Percentiles rank a stretch among this genome's conserved stretches.
phyloP scores from a whole-genome alignment of 2,113 vertebrate genomes.

The Sebastes schlegelii region DNA sequence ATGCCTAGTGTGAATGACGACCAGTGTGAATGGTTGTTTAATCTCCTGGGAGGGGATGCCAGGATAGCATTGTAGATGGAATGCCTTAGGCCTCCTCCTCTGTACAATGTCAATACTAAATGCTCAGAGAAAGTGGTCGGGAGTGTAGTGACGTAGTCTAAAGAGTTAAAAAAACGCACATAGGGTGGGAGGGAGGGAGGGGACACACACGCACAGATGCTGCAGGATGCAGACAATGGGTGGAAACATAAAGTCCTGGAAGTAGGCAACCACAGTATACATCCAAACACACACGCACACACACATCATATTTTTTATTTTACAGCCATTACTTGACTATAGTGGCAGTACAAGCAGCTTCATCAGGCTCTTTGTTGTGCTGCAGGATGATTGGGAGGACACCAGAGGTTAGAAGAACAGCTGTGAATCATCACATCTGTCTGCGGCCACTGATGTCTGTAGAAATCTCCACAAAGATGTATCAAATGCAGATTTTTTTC shows the following conservation, averaged over 20 bases:
- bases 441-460: slow-evolving; percentile 9
- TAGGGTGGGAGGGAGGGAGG: too few species aligned
- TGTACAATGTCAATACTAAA: too few species aligned
- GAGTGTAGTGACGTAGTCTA: too few species aligned
- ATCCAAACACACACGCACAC: slow-evolving; percentile 4
- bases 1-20: too few species aligned
- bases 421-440: slow-evolving; percentile 27
- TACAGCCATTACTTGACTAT: not conserved
- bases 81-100: too few species aligned
- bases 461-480: not conserved
- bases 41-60: too few species aligned
- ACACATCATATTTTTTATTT: slow-evolving; percentile 11
- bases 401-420: slow-evolving; percentile 35
- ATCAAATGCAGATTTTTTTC: not conserved
- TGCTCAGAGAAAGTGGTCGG: too few species aligned
- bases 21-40: too few species aligned
- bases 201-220: not conserved
- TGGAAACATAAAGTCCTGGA: not conserved
- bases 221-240: not conserved
- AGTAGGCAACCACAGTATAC: not conserved
- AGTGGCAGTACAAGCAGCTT: not conserved
- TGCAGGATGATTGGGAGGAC: slow-evolving; percentile 28
- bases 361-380: slow-evolving; percentile 34
- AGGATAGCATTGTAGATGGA: too few species aligned
- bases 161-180: too few species aligned